A percentile compares a stretch with the other conserved stretches of the same genome.
Conservation (phyloP, 2,113 vertebrate genomes). For the Hypanus sabinus region DNA sequence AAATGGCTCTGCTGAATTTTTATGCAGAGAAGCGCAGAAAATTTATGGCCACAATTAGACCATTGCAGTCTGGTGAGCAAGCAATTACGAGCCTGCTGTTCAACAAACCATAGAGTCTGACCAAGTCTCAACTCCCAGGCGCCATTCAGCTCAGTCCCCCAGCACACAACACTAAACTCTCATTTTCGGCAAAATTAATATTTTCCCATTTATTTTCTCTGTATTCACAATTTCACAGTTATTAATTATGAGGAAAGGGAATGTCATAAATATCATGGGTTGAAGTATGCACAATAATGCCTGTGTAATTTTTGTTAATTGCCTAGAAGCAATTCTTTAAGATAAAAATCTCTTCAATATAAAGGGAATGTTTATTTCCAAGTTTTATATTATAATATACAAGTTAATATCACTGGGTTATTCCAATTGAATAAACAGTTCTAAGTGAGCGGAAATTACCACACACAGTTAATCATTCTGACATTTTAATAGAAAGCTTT, state of each 20-base stretch:
- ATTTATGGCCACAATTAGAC: slow-evolving; percentile 53
- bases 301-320: slow-evolving; percentile 34
- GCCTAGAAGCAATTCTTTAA: slow-evolving; percentile 14
- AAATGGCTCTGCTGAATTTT: slow-evolving; percentile 39
- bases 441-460: slow-evolving; percentile 23
- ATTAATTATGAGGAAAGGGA: slow-evolving; percentile 46
- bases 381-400: slow-evolving; percentile 1
- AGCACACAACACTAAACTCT: slow-evolving; percentile 39
- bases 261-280: not conserved
- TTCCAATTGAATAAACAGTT: slow-evolving; percentile 36
- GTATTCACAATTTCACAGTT: slow-evolving; percentile 41
- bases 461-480: slow-evolving; percentile 30
- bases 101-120: slow-evolving; percentile 19
- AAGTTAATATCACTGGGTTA: slow-evolving; percentile 33
- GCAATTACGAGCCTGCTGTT: slow-evolving; percentile 46
- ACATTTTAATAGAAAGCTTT: slow-evolving; percentile 32
- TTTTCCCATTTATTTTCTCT: slow-evolving; percentile 42
- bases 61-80: slow-evolving; percentile 51
- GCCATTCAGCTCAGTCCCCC: not conserved
- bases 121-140: slow-evolving; percentile 16
- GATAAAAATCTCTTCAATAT: slow-evolving; percentile 26
- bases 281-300: slow-evolving; percentile 24
- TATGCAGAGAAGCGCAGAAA: slow-evolving; percentile 44
- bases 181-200: slow-evolving; percentile 43
- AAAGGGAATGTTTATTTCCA: slow-evolving; percentile 29